A percentile compares a stretch with the other conserved stretches of the same genome.
These are phyloP conservation scores for Hippocampus zosterae DNA, from an alignment of 2,113 vertebrate species.

Conservation along the genomic window DNA sequence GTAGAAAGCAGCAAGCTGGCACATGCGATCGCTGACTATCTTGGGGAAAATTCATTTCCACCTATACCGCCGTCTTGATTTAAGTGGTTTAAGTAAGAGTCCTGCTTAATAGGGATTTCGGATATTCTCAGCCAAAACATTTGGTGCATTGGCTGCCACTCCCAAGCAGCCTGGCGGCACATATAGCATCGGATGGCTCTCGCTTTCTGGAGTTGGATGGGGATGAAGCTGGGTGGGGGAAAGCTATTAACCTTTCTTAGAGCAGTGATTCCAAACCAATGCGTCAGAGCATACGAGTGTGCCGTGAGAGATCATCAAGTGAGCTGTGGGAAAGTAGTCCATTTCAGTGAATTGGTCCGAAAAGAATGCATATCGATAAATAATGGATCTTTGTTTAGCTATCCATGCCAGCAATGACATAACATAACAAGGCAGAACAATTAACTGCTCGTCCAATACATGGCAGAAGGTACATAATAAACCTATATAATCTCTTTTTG, in stretches of 20 bases:
- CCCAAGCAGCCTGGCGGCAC: neutral
- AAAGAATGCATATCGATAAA: no score
- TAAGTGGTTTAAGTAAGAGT: constrained; percentile 23
- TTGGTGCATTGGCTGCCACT: constrained; percentile 5
- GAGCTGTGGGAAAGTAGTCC: neutral
- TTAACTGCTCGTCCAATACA: neutral
- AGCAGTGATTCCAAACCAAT: neutral
- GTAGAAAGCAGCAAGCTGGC: constrained; percentile 3
- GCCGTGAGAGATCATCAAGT: neutral
- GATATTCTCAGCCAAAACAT: constrained; percentile 14
- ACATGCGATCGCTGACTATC: constrained; percentile 32
- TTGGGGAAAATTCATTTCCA: constrained; percentile 23
- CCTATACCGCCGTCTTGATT: constrained; percentile 27
- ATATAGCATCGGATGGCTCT: constrained; percentile 3
- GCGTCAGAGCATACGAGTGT: neutral
- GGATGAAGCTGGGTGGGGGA: neutral
- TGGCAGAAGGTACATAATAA: neutral
- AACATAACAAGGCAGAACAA: neutral
- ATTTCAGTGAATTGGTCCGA: neutral
- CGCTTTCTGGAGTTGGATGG: neutral
- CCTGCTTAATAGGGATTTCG: constrained; percentile 19
- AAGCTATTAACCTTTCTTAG: neutral
- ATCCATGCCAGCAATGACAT: neutral
- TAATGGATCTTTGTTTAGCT: no score
- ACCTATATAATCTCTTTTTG: neutral